A percentile compares a stretch with the other conserved stretches of the same genome.
Evolutionary conservation across 2,888 invertebrate species (phyloP).

Genomic region (Slavum lentiscoides): DNA sequence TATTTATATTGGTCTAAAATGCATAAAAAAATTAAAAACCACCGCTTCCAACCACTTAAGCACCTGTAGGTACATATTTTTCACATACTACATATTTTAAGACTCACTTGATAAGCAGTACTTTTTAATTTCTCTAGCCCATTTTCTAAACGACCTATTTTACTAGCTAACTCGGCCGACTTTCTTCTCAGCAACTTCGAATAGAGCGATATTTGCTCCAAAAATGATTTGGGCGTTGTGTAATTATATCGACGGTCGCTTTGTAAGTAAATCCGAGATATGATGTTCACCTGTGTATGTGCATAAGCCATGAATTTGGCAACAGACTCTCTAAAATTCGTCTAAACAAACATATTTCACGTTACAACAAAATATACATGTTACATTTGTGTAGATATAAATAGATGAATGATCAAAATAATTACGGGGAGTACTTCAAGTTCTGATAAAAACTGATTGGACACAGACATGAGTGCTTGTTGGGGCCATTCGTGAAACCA

Average conservation of each 20-base stretch:
- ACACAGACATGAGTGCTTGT: constrained; percentile 92
- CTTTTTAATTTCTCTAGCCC: constrained; percentile 88
- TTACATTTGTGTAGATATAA: background rate
- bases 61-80: too few species aligned
- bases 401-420: background rate
- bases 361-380: background rate
- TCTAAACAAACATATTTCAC: constrained; percentile 61
- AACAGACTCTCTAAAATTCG: constrained; percentile 77
- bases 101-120: constrained; percentile 75
- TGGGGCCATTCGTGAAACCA: constrained; percentile 99
- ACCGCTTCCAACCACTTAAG: too few species aligned
- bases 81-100: background rate
- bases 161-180: constrained; percentile 80
- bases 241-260: constrained; percentile 95
- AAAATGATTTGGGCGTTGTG: constrained; percentile 94
- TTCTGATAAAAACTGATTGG: constrained; percentile 82
- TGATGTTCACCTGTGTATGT: constrained; percentile 89
- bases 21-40: too few species aligned
- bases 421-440: constrained; percentile 76
- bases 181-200: constrained; percentile 83
- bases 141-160: constrained; percentile 85
- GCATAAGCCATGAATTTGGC: constrained; percentile 93
- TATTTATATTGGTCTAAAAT: too few species aligned
- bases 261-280: constrained; percentile 81
- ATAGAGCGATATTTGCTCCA: constrained; percentile 93